These are phyloP conservation scores for Alauda arvensis DNA, from an alignment of 2,797 vertebrate species.

Conservation along the genomic window DNA sequence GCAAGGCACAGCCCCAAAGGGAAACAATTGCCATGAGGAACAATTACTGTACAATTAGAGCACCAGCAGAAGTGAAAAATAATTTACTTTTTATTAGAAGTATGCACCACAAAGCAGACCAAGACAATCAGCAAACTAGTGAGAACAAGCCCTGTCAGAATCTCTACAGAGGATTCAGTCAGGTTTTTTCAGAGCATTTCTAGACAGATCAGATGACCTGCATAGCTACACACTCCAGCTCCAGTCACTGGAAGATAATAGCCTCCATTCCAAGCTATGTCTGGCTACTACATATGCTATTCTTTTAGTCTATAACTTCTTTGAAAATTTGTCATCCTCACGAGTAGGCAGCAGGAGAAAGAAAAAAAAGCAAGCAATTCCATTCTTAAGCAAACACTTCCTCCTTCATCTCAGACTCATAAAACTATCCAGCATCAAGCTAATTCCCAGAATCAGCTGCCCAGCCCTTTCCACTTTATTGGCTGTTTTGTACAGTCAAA, in stretches of 20 bases:
- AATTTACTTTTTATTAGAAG: not conserved
- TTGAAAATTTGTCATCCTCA: not conserved
- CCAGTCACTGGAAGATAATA: not conserved
- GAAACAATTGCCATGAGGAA: not conserved
- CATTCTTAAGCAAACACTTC: slow-evolving; percentile 1
- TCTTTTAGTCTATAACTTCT: not conserved
- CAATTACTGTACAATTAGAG: not conserved
- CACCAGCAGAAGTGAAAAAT: not conserved
- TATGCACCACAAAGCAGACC: not conserved
- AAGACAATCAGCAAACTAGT: not conserved
- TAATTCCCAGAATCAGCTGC: not conserved
- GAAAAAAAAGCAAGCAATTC: not conserved
- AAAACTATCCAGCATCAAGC: not conserved
- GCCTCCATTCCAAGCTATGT: not conserved
- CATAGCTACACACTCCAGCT: not conserved
- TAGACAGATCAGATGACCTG: not conserved
- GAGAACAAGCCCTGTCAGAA: not conserved
- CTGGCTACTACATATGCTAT: not conserved
- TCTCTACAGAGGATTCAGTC: not conserved
- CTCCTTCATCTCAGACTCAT: not conserved
- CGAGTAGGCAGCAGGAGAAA: not conserved
- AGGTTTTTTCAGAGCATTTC: not conserved
- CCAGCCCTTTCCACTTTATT: slow-evolving; percentile 34
- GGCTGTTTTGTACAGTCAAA: slow-evolving; percentile 35
- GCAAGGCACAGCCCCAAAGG: not conserved